Evolutionary conservation across 2,113 vertebrate species (phyloP).

Genomic region (Lates calcarifer): DNA sequence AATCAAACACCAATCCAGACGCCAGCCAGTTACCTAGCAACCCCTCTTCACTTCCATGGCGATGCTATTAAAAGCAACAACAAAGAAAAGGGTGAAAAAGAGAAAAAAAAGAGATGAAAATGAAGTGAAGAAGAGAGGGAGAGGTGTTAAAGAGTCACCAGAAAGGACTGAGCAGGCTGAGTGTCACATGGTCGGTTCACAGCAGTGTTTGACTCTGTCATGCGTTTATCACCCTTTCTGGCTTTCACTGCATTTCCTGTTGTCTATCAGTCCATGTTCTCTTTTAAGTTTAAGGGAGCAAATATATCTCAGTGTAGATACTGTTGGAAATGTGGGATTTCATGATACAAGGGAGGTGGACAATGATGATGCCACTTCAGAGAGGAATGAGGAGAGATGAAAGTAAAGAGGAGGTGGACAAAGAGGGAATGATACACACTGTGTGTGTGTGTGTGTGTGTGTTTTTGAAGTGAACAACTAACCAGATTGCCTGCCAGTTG

Average conservation of each 20-base stretch:
- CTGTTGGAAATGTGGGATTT: background rate
- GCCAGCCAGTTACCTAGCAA: constrained; percentile 86
- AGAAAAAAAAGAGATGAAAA: constrained; percentile 54
- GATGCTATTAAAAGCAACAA: constrained; percentile 84
- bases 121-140: constrained; percentile 54
- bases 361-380: background rate
- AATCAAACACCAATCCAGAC: constrained; percentile 80
- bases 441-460: constrained; percentile 14
- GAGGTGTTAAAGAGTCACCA: constrained; percentile 46
- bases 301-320: background rate
- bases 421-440: background rate
- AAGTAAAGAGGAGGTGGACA: background rate
- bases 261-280: background rate
- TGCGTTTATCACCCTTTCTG: constrained; percentile 8
- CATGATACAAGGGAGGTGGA: background rate
- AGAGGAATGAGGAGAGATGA: background rate
- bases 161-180: constrained; percentile 23
- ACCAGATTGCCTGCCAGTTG: constrained; percentile 55
- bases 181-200: background rate
- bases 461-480: constrained; percentile 11
- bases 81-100: constrained; percentile 48
- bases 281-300: background rate
- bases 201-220: constrained; percentile 17
- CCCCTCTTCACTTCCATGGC: constrained; percentile 80
- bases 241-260: constrained; percentile 1